These are phyloP conservation scores for Picus viridis DNA, from an alignment of 2,797 vertebrate species.

Conservation along the genomic window DNA sequence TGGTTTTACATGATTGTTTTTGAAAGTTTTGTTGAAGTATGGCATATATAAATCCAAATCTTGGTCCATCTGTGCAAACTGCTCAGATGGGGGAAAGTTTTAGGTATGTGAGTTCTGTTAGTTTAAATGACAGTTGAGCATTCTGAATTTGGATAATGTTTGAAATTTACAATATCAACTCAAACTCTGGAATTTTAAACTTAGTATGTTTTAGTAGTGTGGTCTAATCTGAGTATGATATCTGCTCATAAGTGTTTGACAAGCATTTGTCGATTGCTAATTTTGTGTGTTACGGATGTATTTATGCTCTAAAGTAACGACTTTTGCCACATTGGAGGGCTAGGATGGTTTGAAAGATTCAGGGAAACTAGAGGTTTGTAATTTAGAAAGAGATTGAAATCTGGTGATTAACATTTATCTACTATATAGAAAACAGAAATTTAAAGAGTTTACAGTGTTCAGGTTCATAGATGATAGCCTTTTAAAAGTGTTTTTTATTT, in stretches of 20 bases:
- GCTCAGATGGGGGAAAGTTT: not conserved
- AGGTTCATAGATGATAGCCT: not conserved
- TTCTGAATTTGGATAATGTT: not conserved
- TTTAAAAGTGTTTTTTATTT: not conserved
- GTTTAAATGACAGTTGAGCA: not conserved
- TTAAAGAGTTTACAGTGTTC: not conserved
- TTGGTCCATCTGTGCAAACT: not conserved
- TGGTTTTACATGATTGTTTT: not conserved
- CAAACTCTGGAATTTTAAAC: not conserved
- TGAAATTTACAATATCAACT: not conserved
- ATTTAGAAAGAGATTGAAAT: not conserved
- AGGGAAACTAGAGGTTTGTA: not conserved
- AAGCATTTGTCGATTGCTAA: not conserved
- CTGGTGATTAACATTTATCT: not conserved
- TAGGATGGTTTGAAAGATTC: not conserved
- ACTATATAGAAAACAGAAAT: not conserved
- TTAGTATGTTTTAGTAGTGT: not conserved
- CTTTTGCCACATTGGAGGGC: not conserved
- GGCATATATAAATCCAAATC: not conserved
- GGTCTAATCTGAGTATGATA: not conserved
- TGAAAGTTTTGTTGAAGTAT: not conserved
- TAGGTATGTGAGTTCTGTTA: not conserved
- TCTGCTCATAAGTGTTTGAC: not conserved
- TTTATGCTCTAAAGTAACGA: not conserved
- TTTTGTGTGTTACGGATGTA: not conserved